phyloP scores from a whole-genome alignment of 2,113 vertebrate genomes.

The Ophthalmolycus amberensis region DNA sequence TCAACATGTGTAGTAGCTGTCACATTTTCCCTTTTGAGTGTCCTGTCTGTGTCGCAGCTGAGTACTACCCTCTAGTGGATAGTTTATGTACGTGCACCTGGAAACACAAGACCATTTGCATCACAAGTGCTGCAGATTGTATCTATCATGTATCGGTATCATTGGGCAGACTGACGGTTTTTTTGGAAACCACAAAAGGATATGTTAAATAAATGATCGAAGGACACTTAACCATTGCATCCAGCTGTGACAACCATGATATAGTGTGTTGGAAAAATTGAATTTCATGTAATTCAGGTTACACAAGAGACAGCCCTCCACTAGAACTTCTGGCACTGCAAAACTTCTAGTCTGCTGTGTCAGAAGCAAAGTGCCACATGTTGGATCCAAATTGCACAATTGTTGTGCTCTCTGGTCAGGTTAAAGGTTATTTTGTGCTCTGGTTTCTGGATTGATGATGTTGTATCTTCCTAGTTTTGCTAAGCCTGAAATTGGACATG shows the following conservation, averaged over 20 bases:
- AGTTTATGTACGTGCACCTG: background rate
- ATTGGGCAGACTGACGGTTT: background rate
- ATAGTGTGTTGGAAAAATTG: background rate
- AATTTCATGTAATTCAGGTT: background rate
- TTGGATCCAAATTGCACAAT: background rate
- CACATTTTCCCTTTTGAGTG: background rate
- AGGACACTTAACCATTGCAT: background rate
- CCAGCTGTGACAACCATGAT: background rate
- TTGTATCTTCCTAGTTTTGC: background rate
- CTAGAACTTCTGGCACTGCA: too few species aligned
- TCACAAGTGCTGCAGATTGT: background rate
- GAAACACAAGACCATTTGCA: background rate
- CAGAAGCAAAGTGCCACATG: background rate
- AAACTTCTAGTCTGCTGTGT: too few species aligned
- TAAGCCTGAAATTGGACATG: background rate
- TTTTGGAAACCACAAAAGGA: background rate
- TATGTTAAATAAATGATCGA: background rate
- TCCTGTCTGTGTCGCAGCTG: background rate
- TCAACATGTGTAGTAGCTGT: background rate
- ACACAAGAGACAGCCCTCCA: background rate
- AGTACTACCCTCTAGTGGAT: conserved; percentile 49
- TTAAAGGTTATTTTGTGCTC: background rate
- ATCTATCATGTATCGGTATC: background rate
- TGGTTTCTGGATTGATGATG: background rate
- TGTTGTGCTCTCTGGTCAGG: background rate